Conservation (phyloP, 2,797 vertebrate genomes). For the Gouania willdenowi region DNA sequence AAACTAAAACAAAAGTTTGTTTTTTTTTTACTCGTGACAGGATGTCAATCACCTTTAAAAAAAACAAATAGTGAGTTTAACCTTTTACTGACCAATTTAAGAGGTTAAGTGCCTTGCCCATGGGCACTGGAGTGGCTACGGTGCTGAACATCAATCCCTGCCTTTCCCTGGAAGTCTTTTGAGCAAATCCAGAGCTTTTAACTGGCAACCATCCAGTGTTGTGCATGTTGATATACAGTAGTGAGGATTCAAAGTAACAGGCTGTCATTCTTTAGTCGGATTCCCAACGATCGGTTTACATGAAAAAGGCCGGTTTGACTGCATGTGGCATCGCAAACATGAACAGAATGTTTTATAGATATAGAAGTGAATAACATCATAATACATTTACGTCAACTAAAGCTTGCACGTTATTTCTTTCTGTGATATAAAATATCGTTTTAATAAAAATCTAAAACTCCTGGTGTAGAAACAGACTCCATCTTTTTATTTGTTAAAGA, state of each 20-base stretch:
- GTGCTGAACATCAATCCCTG: slow-evolving; percentile 25
- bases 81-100: neutral
- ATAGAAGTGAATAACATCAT: too few relatives aligned
- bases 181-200: slow-evolving; percentile 32
- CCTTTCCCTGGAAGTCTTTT: slow-evolving; percentile 9
- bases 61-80: too few relatives aligned
- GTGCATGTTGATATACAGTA: slow-evolving; percentile 27
- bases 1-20: too few relatives aligned
- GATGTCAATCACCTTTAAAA: too few relatives aligned
- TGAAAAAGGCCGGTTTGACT: neutral
- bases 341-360: too few relatives aligned
- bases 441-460: neutral
- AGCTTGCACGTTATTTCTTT: too few relatives aligned
- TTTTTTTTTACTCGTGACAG: too few relatives aligned
- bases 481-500: slow-evolving; percentile 5
- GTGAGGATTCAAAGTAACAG: slow-evolving; percentile 16
- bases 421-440: too few relatives aligned
- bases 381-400: too few relatives aligned
- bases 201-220: slow-evolving; percentile 29
- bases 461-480: slow-evolving; percentile 20
- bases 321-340: too few relatives aligned
- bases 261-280: slow-evolving; percentile 28
- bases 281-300: slow-evolving; percentile 15
- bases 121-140: slow-evolving; percentile 23
- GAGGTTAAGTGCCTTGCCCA: slow-evolving; percentile 46